Base-by-base conservation (phyloP, 2,797 vertebrate species). In the Propithecus deckenii region DNA sequence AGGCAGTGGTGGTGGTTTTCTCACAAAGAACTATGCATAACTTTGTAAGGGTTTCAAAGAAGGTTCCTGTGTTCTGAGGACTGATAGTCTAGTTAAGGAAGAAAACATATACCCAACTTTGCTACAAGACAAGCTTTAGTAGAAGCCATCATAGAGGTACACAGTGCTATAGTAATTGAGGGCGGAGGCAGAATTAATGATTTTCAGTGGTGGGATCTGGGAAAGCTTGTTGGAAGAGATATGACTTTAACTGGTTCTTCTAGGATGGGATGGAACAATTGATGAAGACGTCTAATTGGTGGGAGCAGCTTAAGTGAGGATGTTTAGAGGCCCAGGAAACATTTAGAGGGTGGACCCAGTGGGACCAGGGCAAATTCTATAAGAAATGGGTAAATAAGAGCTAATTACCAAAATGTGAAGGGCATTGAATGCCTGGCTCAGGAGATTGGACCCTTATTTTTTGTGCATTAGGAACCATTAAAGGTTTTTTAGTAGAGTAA, bases 11-110 rank as follows among this genome's bases (percentile, higher is more conserved):
- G 22, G 38, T 41, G 18, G 41, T 28, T 81, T 46, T 81, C 13
- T 17, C 38, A 89, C 22, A 74, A 38, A 50, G 52, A 55, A 80
- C 32, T 50, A 43, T 48, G 32, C 15, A 61, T 35, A 48, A 15
- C 50, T 48, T 13, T 10, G 1, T 46, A 38, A 46, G 20, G 14
- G 22, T 43, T 71, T 71, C 76, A 81, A 18, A 48, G 89, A 71
- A 69, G 11, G 11, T 38, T 91, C 98, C 98, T 87, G 97, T 97
- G 98, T 98, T 98, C 97, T 98, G 20, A 61, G 52, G 23, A 48
- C 41, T 46, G 15, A 6, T 50, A 13, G 30, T 28, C 22, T 48
- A 13, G 11, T 35, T 48, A 35, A 59, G 52, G 32, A 71, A 59
- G 38, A 48, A 81, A 59, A 35, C 10, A 59, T 38, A 30, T n/a